Evolutionary conservation across 2,888 invertebrate genomes (phyloP), one percentile per base, ranked within the genome.

Genomic region (Zhuqinia jingwanae): DNA sequence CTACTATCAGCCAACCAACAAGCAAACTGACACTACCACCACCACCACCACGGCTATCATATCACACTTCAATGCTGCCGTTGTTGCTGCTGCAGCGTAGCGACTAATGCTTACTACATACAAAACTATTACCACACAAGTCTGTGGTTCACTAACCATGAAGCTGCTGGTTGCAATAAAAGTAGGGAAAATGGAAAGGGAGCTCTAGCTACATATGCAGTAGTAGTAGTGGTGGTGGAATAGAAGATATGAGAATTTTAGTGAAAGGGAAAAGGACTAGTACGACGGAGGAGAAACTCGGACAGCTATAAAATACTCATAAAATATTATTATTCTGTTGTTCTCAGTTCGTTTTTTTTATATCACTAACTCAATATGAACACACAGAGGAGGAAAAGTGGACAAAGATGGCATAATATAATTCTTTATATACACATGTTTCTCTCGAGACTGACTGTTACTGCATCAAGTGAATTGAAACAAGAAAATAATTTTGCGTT

Each of bases 241-340:
- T n/a, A n/a, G 65, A n/a, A 25, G 25, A 82, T 63, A 84, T 20
- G 65, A 50, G 50, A 77, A n/a, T 70, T 73, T 53, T 56, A 75
- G 73, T 58, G 58, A 83, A 53, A 58, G 70, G 6, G 77, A 79
- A 58, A 84, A 77, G 58, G n/a, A n/a, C n/a, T n/a, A n/a, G n/a
- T n/a, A 47, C 42, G 20, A 79, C 22, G 17, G 63, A 63, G 63
- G 63, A 79, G 75, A 78, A 85, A 85, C 79, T 85, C 79, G 85
- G 79, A 79, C 78, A 79, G 85, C 85, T 86, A 86, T 86, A 80
- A 81, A 80, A 80, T 60, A 45, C 80, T 81, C 85, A 78, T 86
- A 86, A 86, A 86, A 86, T 86, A 86, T 86, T 86, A 86, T 86
- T 86, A 86, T 86, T 86, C 85, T 75, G 80, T 86, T 86, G 85